These are phyloP conservation scores for Melanotaenia trifasciata DNA, from an alignment of 2,797 vertebrate genomes.

Conservation along the genomic window DNA sequence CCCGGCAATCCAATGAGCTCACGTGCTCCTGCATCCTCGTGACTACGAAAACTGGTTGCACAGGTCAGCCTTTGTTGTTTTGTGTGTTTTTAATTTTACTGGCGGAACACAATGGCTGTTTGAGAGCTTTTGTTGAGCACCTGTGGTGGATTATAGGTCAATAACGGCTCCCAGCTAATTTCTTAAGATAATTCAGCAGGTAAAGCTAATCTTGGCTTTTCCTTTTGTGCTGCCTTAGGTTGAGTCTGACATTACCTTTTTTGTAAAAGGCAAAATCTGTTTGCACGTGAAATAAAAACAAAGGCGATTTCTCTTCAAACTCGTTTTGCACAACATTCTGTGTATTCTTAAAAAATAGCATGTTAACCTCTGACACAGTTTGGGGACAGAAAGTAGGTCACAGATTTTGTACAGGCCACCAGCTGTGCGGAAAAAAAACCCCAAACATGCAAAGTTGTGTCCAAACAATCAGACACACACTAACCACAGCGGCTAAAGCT, in stretches of 20 bases:
- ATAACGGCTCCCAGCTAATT: constrained; percentile 52
- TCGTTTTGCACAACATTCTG: not conserved
- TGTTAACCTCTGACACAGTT: constrained; percentile 50
- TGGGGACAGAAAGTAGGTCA: constrained; percentile 45
- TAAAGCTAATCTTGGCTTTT: constrained; percentile 45
- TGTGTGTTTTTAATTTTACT: constrained; percentile 51
- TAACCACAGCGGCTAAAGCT: constrained; percentile 35
- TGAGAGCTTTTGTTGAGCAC: constrained; percentile 56
- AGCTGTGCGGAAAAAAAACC: not conserved
- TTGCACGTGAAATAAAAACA: constrained; percentile 14
- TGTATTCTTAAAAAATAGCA: not conserved
- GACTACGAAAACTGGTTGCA: constrained; percentile 66
- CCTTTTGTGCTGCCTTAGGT: constrained; percentile 8
- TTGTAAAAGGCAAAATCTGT: constrained; percentile 18
- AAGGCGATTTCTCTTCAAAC: not conserved
- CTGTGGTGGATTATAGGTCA: constrained; percentile 68
- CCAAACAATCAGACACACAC: not conserved
- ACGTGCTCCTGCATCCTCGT: constrained; percentile 37
- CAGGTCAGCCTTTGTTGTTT: constrained; percentile 58
- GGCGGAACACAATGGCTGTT: constrained; percentile 32
- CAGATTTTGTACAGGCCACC: not conserved
- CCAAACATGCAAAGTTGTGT: constrained; percentile 20
- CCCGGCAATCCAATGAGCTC: constrained; percentile 24
- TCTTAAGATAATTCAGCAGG: constrained; percentile 49
- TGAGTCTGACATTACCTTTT: constrained; percentile 12